A percentile compares a stretch with the other conserved stretches of the same genome.
Evolutionary conservation across 2,888 invertebrate genomes (phyloP).

Genomic region (Phaonia tiefii): DNA sequence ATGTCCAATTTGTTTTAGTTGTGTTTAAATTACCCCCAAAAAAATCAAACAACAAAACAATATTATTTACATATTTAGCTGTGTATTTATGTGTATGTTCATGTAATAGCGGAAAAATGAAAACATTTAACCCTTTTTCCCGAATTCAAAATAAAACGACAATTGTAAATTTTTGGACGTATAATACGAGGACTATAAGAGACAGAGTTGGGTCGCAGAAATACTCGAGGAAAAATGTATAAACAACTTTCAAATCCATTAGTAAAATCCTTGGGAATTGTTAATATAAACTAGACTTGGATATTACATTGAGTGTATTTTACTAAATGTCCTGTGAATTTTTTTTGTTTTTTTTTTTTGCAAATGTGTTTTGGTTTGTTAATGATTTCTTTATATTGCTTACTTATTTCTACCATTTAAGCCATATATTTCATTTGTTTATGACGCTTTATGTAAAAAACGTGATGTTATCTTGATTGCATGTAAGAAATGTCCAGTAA

Average conservation of each 20-base stretch:
- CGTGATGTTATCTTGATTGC: slow-evolving; percentile 10
- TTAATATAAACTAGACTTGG: background rate
- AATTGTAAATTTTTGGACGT: slow-evolving; percentile 8
- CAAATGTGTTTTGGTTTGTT: background rate
- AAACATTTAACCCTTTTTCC: slow-evolving; percentile 59
- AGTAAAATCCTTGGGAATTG: too few species aligned
- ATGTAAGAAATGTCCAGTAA: background rate
- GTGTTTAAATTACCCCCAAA: slow-evolving; percentile 11
- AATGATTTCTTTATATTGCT: background rate
- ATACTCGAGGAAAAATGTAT: background rate
- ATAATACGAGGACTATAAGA: background rate
- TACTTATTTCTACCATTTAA: too few species aligned
- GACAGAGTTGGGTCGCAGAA: background rate
- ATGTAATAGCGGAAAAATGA: slow-evolving; percentile 56
- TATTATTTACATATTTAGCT: slow-evolving; percentile 49
- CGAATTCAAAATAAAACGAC: background rate
- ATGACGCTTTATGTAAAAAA: slow-evolving; percentile 13
- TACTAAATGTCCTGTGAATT: background rate
- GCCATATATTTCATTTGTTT: slow-evolving; percentile 9
- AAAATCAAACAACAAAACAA: too few species aligned
- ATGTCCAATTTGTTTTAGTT: slow-evolving; percentile 7
- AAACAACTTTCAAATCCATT: background rate
- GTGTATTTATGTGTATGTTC: slow-evolving; percentile 25
- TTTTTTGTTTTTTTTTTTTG: background rate
- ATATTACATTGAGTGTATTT: background rate